Evolutionary conservation across 2,113 vertebrate species (phyloP).

Genomic region (Paedocypris sp.): DNA sequence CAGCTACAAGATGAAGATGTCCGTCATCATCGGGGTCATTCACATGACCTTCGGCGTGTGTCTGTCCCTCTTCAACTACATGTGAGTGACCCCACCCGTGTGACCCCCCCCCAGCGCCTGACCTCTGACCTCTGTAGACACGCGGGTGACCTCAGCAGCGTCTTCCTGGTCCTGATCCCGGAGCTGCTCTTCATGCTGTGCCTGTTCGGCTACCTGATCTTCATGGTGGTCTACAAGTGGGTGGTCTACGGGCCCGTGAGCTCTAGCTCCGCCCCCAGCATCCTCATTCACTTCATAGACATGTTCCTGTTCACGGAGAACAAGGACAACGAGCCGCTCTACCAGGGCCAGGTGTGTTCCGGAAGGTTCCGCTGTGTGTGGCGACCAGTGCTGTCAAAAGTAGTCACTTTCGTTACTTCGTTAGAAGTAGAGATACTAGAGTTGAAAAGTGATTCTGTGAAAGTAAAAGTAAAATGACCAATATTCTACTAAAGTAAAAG

Average conservation of each 20-base stretch:
- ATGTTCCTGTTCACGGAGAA: constrained; percentile 74
- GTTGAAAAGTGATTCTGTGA: too few relatives aligned
- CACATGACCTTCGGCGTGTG: constrained; percentile 73
- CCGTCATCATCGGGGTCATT: constrained; percentile 66
- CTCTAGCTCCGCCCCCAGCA: constrained; percentile 62
- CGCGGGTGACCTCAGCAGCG: constrained; percentile 54
- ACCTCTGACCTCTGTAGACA: constrained; percentile 49
- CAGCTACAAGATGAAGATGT: constrained; percentile 78
- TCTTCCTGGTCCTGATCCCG: constrained; percentile 66
- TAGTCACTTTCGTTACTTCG: too few relatives aligned
- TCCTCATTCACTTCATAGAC: constrained; percentile 79
- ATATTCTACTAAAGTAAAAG: too few relatives aligned
- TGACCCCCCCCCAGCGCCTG: not conserved
- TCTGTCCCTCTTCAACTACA: constrained; percentile 44
- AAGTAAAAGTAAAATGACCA: too few relatives aligned
- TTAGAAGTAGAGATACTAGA: too few relatives aligned
- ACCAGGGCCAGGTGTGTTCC: constrained; percentile 46
- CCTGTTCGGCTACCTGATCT: constrained; percentile 74
- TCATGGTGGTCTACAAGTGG: constrained; percentile 75
- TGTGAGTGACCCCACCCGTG: constrained; percentile 44
- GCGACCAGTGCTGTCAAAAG: too few relatives aligned
- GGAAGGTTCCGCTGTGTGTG: too few relatives aligned
- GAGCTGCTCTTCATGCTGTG: constrained; percentile 70
- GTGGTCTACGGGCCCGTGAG: constrained; percentile 13
- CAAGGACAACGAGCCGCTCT: constrained; percentile 48